phyloP scores from a whole-genome alignment of 2,113 vertebrate species.

The Sarotherodon lohbergeri region DNA sequence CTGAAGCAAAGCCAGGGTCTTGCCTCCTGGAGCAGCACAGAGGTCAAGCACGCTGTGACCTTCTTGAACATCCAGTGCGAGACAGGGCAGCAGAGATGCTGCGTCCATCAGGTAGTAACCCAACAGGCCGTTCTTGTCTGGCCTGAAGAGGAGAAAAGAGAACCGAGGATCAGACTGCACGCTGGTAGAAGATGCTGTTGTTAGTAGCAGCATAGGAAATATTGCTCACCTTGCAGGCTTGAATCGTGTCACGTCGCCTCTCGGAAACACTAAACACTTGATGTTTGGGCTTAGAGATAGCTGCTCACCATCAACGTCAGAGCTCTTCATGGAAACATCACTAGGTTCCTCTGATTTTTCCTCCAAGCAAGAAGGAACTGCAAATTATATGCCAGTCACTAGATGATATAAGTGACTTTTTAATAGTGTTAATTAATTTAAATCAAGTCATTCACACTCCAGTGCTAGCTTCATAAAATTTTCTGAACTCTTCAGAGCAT shows the following conservation, averaged over 20 bases:
- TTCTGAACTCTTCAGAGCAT: background rate
- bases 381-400: background rate
- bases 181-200: background rate
- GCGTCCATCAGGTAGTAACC: constrained; percentile 92
- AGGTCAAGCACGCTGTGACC: constrained; percentile 85
- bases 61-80: constrained; percentile 78
- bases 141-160: constrained; percentile 61
- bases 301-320: background rate
- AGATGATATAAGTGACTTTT: background rate
- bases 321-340: background rate
- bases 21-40: constrained; percentile 93
- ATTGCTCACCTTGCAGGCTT: constrained; percentile 78
- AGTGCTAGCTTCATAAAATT: background rate
- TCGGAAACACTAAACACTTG: constrained; percentile 86
- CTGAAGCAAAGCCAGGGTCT: constrained; percentile 86
- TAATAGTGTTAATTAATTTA: background rate
- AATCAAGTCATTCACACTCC: background rate
- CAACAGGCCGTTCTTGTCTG: constrained; percentile 70
- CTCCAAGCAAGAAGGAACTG: background rate
- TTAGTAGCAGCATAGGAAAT: background rate
- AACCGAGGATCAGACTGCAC: background rate
- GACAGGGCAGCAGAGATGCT: constrained; percentile 87
- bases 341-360: background rate
- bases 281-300: constrained; percentile 71
- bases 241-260: constrained; percentile 82